A percentile compares a stretch with the other conserved stretches of the same genome.
phyloP scores from a whole-genome alignment of 1,140 invertebrate species.

The Drosophila repleta region DNA sequence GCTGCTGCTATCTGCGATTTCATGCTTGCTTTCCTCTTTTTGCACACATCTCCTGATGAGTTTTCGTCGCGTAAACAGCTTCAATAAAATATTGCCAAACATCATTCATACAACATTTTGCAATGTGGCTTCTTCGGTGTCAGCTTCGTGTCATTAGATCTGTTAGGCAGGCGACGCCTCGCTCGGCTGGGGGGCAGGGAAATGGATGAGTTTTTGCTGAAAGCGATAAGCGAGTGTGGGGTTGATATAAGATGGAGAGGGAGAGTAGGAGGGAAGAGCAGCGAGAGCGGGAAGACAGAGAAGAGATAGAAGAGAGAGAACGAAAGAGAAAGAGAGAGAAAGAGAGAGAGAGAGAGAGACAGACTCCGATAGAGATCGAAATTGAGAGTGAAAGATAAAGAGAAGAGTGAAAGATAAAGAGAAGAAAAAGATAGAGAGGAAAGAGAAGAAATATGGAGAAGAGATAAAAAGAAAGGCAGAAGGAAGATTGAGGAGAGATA shows the following conservation, averaged over 20 bases:
- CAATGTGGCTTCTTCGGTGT: constrained; percentile 13
- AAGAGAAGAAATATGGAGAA: neutral
- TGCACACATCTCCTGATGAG: constrained; percentile 58
- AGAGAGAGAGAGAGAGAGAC: neutral
- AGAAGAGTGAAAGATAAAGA: neutral
- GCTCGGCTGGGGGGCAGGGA: neutral
- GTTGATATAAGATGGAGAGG: neutral
- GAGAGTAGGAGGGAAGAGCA: neutral
- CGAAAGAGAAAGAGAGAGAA: neutral
- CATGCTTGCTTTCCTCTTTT: neutral
- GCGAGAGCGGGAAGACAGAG: neutral
- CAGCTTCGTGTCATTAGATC: neutral
- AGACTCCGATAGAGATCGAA: too few species aligned
- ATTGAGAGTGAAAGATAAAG: too few species aligned
- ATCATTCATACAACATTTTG: constrained; percentile 43
- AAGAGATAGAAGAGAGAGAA: neutral
- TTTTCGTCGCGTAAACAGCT: constrained; percentile 34
- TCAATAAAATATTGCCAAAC: constrained; percentile 41
- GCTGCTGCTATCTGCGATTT: constrained; percentile 55
- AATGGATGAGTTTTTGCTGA: neutral
- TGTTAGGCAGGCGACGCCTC: too few species aligned
- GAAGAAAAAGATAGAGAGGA: neutral
- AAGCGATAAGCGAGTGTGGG: neutral
- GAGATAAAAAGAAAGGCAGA: neutral
- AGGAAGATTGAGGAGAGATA: neutral